phyloP scores from a whole-genome alignment of 1,140 invertebrate species.

The Dendroctonus ponderosae region DNA sequence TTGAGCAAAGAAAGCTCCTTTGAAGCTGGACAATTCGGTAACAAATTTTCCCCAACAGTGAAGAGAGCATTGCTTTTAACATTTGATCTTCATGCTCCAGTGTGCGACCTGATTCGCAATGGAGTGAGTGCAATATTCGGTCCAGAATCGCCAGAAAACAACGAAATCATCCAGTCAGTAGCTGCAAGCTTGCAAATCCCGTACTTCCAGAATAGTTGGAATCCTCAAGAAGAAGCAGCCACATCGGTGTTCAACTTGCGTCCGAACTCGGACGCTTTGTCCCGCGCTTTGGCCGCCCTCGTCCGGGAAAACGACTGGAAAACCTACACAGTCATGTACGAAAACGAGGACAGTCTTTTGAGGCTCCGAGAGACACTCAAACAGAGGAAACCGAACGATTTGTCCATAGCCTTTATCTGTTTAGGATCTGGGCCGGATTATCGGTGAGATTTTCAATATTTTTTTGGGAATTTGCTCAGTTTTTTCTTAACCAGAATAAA shows the following conservation, averaged over 20 bases:
- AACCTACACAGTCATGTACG: constrained; percentile 78
- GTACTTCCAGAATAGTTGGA: constrained; percentile 69
- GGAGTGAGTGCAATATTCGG: constrained; percentile 80
- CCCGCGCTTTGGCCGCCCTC: constrained; percentile 71
- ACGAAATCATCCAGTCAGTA: constrained; percentile 68
- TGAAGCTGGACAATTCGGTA: constrained; percentile 8
- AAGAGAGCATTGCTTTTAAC: not conserved
- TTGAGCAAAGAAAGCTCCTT: constrained; percentile 11
- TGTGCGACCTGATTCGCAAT: constrained; percentile 58
- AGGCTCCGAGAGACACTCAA: constrained; percentile 81
- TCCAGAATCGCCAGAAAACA: constrained; percentile 61
- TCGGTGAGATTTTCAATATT: constrained; percentile 44
- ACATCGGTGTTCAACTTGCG: constrained; percentile 63
- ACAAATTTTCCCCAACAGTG: not conserved
- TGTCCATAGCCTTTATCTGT: constrained; percentile 61
- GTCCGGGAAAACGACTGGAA: constrained; percentile 75
- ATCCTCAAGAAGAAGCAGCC: constrained; percentile 51
- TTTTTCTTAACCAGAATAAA: not conserved
- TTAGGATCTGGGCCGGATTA: constrained; percentile 64
- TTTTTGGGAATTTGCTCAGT: not conserved
- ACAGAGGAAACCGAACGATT: constrained; percentile 54
- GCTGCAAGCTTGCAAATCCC: constrained; percentile 71
- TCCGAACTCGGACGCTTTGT: constrained; percentile 67
- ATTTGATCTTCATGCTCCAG: constrained; percentile 46
- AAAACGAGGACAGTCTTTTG: constrained; percentile 74